These are phyloP conservation scores for Carabus problematicus DNA, from an alignment of 2,888 invertebrate species.

Conservation along the genomic window DNA sequence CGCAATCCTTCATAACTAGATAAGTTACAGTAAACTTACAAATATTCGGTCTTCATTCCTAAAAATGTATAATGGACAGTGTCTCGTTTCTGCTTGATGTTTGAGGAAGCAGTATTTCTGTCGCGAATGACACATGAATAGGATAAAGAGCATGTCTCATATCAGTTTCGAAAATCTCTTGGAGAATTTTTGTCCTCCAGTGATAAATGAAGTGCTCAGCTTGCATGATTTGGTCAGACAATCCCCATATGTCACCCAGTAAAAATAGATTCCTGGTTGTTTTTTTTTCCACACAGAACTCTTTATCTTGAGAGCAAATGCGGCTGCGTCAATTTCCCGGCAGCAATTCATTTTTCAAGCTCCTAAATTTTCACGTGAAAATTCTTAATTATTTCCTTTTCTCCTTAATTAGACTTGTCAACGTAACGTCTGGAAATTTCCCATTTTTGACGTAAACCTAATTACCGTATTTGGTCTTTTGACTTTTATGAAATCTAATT, in stretches of 20 bases:
- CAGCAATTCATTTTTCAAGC: constrained; percentile 22
- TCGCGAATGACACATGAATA: constrained; percentile 34
- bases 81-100: too few relatives aligned
- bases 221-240: too few relatives aligned
- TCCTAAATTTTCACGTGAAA: constrained; percentile 26
- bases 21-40: too few relatives aligned
- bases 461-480: constrained; percentile 29
- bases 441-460: constrained; percentile 36
- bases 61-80: too few relatives aligned
- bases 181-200: constrained; percentile 33
- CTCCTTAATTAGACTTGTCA: constrained; percentile 34
- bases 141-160: constrained; percentile 32
- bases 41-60: too few relatives aligned
- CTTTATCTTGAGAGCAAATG: background rate
- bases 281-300: too few relatives aligned
- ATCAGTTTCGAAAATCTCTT: constrained; percentile 34
- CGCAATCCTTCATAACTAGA: too few relatives aligned
- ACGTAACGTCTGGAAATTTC: constrained; percentile 23
- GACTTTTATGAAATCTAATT: constrained; percentile 25
- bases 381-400: constrained; percentile 26
- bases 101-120: background rate
- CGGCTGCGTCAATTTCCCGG: background rate
- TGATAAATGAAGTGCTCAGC: constrained; percentile 30
- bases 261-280: too few relatives aligned
- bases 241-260: too few relatives aligned